Conservation (phyloP, 2,888 invertebrate species). For the Pelosia muscerda region DNA sequence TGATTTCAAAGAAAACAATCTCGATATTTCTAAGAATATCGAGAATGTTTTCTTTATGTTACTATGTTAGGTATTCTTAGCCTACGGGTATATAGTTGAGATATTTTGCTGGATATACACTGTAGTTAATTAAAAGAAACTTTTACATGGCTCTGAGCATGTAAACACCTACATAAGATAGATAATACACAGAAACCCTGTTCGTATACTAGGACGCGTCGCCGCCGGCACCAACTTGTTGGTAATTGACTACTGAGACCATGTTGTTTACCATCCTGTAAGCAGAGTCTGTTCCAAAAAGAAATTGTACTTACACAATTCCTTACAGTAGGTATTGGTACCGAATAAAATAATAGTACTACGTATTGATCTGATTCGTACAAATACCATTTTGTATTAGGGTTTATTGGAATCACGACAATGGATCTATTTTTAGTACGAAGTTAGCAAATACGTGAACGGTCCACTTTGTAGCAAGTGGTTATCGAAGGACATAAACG, state of each 20-base stretch:
- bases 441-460: neutral
- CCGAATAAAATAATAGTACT: too few species aligned
- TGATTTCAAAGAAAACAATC: too few species aligned
- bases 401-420: neutral
- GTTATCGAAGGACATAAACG: neutral
- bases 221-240: neutral
- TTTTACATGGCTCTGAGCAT: neutral
- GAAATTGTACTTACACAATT: too few species aligned
- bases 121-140: conserved; percentile 1
- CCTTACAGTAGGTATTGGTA: too few species aligned
- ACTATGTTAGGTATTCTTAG: neutral
- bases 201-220: neutral
- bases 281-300: neutral
- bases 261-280: conserved; percentile 1
- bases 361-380: neutral
- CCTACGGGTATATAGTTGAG: neutral
- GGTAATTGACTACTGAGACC: neutral
- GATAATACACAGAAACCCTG: neutral
- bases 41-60: neutral
- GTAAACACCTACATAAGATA: conserved; percentile 2
- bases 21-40: too few species aligned
- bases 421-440: neutral
- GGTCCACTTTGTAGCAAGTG: neutral
- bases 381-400: neutral
- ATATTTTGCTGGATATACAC: neutral